A percentile compares a stretch with the other conserved stretches of the same genome.
Evolutionary conservation across 2,888 invertebrate genomes (phyloP).

Genomic region (Leptothorax acervorum): DNA sequence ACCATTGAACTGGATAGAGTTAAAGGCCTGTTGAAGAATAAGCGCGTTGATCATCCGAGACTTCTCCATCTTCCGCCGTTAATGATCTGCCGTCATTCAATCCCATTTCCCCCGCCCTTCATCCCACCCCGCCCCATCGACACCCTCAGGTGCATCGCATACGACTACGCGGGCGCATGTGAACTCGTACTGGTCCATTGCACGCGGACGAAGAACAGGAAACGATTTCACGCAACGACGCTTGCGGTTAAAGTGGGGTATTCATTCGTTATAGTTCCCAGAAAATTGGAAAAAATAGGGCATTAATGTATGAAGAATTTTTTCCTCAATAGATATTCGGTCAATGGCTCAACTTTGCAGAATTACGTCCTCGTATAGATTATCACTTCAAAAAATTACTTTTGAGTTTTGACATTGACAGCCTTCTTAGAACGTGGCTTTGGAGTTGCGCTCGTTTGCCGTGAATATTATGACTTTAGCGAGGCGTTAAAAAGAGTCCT

Average conservation of each 20-base stretch:
- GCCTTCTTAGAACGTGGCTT: constrained; percentile 53
- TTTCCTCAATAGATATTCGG: neutral
- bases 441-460: constrained; percentile 11
- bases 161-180: constrained; percentile 53
- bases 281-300: constrained; percentile 7
- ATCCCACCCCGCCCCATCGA: constrained; percentile 12
- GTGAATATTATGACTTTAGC: constrained; percentile 64
- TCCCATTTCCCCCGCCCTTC: neutral
- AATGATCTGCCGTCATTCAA: constrained; percentile 24
- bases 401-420: neutral
- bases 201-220: constrained; percentile 56
- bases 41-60: neutral
- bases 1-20: neutral
- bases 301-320: neutral
- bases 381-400: neutral
- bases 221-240: constrained; percentile 71
- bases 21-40: neutral
- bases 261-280: constrained; percentile 27
- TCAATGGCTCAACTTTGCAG: neutral
- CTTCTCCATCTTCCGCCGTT: constrained; percentile 27
- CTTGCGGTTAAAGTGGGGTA: constrained; percentile 35
- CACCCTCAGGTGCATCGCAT: constrained; percentile 72
- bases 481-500: constrained; percentile 54
- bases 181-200: constrained; percentile 43
- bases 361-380: neutral